These are phyloP conservation scores for Ophonus ardosiacus DNA, from an alignment of 2,888 invertebrate genomes.

Conservation along the genomic window DNA sequence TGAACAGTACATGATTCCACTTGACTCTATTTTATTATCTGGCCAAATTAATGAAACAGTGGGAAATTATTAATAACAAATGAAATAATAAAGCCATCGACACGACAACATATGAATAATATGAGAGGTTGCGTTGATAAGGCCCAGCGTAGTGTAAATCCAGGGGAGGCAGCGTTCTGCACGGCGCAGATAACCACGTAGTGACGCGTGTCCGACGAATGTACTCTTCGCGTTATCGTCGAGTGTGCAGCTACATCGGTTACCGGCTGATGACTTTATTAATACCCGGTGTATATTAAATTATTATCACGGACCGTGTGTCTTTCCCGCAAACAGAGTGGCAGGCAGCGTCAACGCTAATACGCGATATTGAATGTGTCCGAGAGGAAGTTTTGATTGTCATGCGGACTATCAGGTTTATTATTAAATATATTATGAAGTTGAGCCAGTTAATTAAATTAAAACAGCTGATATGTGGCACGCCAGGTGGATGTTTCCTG, in stretches of 20 bases:
- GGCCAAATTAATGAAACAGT: too few relatives aligned
- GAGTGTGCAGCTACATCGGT: conserved; percentile 72
- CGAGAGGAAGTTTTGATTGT: conserved; percentile 43
- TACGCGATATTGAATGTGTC: conserved; percentile 41
- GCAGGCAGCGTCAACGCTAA: conserved; percentile 25
- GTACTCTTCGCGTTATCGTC: conserved; percentile 72
- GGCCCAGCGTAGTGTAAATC: not conserved
- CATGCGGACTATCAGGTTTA: conserved; percentile 45
- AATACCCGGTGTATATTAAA: conserved; percentile 70
- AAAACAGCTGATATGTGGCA: conserved; percentile 38
- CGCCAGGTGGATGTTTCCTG: conserved; percentile 11
- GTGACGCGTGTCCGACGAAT: conserved; percentile 72
- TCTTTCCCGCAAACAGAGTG: conserved; percentile 30
- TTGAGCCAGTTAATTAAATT: conserved; percentile 44
- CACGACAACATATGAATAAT: conserved; percentile 32
- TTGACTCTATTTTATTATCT: too few relatives aligned
- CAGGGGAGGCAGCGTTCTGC: conserved; percentile 35
- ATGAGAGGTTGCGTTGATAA: not conserved
- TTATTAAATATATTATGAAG: conserved; percentile 50
- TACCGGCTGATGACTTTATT: conserved; percentile 73
- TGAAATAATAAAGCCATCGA: conserved; percentile 21
- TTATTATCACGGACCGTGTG: conserved; percentile 51
- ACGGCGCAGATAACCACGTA: conserved; percentile 71
- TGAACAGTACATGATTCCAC: not conserved
- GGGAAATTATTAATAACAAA: not conserved